Percentiles rank a stretch among this genome's conserved stretches.
phyloP scores from a whole-genome alignment of 2,888 invertebrate species.

The Carcina quercana region DNA sequence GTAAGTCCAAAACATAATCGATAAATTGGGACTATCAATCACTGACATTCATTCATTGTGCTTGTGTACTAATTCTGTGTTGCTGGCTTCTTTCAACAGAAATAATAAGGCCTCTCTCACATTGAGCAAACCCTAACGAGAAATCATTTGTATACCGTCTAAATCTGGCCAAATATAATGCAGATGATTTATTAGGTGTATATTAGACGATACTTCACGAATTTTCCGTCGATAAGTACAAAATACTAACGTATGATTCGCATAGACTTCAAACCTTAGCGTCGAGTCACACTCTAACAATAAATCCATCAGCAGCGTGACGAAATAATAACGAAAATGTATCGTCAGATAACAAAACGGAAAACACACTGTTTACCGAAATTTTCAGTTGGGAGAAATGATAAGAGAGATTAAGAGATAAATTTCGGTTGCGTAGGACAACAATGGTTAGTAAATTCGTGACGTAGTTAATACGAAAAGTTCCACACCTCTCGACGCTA shows the following conservation, averaged over 20 bases:
- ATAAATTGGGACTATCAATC: conserved; percentile 2
- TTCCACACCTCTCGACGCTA: conserved; percentile 55
- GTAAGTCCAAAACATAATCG: conserved; percentile 36
- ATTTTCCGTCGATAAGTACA: too few species aligned
- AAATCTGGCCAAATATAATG: too few species aligned
- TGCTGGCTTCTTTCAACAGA: too few species aligned
- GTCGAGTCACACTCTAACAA: too few species aligned
- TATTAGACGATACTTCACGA: too few species aligned
- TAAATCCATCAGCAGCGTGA: neutral
- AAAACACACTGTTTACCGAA: conserved; percentile 7
- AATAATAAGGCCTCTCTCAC: too few species aligned
- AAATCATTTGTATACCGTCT: too few species aligned
- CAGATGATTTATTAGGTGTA: too few species aligned
- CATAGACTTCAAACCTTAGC: too few species aligned
- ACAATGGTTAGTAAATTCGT: conserved; percentile 22
- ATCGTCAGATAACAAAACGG: conserved; percentile 1
- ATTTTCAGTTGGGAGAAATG: conserved; percentile 14
- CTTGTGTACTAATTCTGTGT: too few species aligned
- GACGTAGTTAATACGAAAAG: conserved; percentile 51
- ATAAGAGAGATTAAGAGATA: conserved; percentile 28
- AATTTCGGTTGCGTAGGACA: conserved; percentile 19
- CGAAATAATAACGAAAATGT: conserved; percentile 1
- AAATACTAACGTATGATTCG: too few species aligned
- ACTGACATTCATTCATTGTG: conserved; percentile 5
- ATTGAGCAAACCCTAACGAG: too few species aligned